A percentile compares a stretch with the other conserved stretches of the same genome.
phyloP scores from a whole-genome alignment of 2,113 vertebrate species.

The Vidua macroura region DNA sequence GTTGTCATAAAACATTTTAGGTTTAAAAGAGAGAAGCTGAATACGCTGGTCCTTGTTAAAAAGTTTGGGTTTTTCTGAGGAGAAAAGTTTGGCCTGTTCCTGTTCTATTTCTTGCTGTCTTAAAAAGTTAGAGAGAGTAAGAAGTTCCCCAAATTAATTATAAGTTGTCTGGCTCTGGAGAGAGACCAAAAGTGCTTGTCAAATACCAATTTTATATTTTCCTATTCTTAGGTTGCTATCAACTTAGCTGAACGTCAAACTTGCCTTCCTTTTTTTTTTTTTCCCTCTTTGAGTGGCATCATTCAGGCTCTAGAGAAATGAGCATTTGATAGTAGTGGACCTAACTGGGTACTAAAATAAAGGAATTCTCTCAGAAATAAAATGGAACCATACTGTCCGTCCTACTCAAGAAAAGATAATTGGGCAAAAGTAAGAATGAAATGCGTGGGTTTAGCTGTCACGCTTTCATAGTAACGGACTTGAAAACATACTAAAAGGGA shows the following conservation, averaged over 20 bases:
- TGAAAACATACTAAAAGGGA: neutral
- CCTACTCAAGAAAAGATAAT: neutral
- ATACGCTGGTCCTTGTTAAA: neutral
- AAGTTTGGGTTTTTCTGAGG: neutral
- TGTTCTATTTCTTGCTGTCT: neutral
- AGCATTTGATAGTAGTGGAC: neutral
- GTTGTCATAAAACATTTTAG: neutral
- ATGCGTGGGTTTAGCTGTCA: neutral
- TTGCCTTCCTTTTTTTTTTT: neutral
- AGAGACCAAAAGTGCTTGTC: neutral
- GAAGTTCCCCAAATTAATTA: neutral
- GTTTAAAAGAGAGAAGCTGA: neutral
- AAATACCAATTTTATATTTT: neutral
- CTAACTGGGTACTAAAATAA: neutral
- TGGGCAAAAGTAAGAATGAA: neutral
- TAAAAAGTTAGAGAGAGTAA: neutral
- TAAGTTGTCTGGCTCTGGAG: neutral
- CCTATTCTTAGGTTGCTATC: neutral
- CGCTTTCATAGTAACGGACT: neutral
- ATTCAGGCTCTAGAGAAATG: neutral
- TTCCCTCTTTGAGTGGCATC: fast-evolving
- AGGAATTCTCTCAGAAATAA: neutral
- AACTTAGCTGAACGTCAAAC: neutral
- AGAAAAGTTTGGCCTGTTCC: neutral
- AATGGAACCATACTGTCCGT: neutral